These are phyloP conservation scores for Microctenopoma stevenorrisi DNA, from an alignment of 2,797 vertebrate genomes.

Conservation along the genomic window DNA sequence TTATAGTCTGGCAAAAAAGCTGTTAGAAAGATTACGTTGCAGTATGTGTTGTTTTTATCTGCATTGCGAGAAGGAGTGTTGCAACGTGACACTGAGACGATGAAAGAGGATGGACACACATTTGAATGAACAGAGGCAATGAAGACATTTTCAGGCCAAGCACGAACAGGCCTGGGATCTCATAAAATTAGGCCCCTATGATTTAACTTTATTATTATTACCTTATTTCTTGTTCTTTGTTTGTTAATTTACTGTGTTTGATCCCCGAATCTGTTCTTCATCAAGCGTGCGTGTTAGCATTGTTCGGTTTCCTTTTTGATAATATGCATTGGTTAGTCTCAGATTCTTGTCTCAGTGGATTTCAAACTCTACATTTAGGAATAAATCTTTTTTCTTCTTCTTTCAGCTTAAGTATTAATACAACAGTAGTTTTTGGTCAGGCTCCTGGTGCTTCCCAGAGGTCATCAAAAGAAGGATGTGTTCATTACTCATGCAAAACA, in stretches of 20 bases:
- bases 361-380: conserved; percentile 17
- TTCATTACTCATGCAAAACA: conserved; percentile 50
- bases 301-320: conserved; percentile 10
- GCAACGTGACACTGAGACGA: conserved; percentile 11
- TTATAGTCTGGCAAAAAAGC: conserved; percentile 7
- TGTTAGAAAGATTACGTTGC: conserved; percentile 32
- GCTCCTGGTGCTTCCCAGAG: conserved; percentile 17
- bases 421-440: conserved; percentile 18
- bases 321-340: conserved; percentile 6
- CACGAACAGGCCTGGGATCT: conserved; percentile 5
- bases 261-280: not conserved
- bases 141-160: conserved; percentile 34
- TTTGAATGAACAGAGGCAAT: conserved; percentile 32
- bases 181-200: conserved; percentile 11
- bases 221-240: not conserved
- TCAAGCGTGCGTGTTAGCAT: not conserved
- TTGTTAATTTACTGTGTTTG: not conserved
- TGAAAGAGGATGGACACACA: conserved; percentile 35
- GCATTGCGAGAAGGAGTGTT: conserved; percentile 17
- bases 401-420: conserved; percentile 9
- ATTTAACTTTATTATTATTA: not conserved
- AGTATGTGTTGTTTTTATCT: conserved; percentile 24
- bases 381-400: not conserved
- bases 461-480: conserved; percentile 39
- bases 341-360: conserved; percentile 13